These are phyloP conservation scores for Acrocephalus scirpaceus DNA, from an alignment of 2,797 vertebrate genomes.

Conservation along the genomic window DNA sequence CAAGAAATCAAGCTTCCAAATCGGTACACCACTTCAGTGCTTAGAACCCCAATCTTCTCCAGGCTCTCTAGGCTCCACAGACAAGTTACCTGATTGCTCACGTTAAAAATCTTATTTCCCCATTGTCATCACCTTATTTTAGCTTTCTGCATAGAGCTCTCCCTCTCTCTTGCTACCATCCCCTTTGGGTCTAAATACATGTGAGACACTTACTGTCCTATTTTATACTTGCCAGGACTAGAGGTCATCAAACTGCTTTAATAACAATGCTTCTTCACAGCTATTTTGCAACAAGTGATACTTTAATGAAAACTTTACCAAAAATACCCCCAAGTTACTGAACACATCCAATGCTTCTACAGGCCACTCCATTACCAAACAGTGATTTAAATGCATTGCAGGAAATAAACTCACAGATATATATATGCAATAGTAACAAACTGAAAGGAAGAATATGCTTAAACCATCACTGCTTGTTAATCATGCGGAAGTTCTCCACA, in stretches of 20 bases:
- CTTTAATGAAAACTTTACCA: not conserved
- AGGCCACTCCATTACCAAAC: not conserved
- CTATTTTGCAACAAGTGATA: not conserved
- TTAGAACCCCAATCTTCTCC: not conserved
- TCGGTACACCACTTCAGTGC: not conserved
- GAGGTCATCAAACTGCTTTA: not conserved
- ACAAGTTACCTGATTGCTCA: not conserved
- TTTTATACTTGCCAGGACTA: not conserved
- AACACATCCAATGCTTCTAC: not conserved
- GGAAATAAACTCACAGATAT: not conserved
- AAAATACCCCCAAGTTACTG: not conserved
- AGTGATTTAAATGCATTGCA: not conserved
- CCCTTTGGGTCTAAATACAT: not conserved
- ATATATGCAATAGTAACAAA: not conserved
- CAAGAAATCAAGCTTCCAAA: not conserved
- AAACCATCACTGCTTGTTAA: not conserved
- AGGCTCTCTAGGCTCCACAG: not conserved
- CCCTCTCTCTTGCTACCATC: not conserved
- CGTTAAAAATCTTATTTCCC: not conserved
- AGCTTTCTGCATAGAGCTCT: not conserved
- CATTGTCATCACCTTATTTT: not conserved
- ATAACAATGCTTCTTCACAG: not conserved
- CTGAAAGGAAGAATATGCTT: not conserved
- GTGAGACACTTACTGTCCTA: not conserved
- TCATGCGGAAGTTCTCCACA: not conserved